Base-by-base conservation (phyloP, 1,140 invertebrate genomes). In the Drosophila sp. region DNA sequence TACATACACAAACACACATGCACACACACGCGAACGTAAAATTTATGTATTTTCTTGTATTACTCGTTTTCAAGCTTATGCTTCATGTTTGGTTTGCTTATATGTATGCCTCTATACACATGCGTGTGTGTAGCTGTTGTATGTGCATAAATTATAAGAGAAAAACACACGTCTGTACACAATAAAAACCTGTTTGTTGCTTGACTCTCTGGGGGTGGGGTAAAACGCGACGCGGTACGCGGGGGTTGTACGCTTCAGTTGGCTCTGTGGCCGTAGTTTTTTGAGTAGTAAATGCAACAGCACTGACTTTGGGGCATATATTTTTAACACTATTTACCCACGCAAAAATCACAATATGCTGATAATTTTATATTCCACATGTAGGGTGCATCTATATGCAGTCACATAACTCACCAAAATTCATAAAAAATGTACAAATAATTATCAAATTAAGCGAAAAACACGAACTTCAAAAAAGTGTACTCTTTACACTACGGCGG, bases 151-250 rank as follows among this genome's bases (percentile, higher is more conserved):
- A 86, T 84, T 86, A 84, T 76, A 69, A 77, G 70, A 77, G 71
- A 59, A 71, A 70, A 82, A 76, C 78, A 79, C 82, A 87, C 82
- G 78, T 87, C 78, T 87, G 83, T 86, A 89, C 83, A 87, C 82
- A 87, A 82, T 89, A 81, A 87, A 87, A 87, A 87, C 82, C 82
- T 87, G 82, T 89, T 87, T 87, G 83, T 83, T 87, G 83, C 83
- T 83, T 79, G 61, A 48, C 54, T 73, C 45, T 64, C n/a, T n/a
- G n/a, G n/a, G 70, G 65, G 74, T 78, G 82, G 81, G 78, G 78
- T 50, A 45, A 72, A 59, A 41, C 46, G 51, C 41, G 7, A 74
- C 70, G 59, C 63, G 82, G 67, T 77, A 70, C 75, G 83, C 78
- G 83, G 83, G 83, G 82, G 82, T 61, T 69, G 67, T 72, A 54